Evolutionary conservation across 1,140 invertebrate genomes (phyloP).

Genomic region (Cyrtorhinus lividipennis): DNA sequence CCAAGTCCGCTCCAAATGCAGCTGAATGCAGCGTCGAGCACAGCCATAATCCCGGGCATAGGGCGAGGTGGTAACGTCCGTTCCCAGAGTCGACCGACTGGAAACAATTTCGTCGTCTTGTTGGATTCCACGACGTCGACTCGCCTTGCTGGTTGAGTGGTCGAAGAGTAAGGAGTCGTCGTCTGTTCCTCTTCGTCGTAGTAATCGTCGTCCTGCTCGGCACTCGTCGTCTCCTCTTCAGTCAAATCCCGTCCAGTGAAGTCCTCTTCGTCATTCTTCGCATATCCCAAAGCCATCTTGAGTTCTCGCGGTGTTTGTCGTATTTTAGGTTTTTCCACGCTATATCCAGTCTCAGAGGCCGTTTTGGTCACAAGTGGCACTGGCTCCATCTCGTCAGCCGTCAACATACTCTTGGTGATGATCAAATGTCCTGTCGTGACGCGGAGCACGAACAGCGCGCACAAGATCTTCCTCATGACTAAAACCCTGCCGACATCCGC

Average conservation of each 20-base stretch:
- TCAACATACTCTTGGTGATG: neutral
- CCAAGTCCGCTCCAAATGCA: conserved; percentile 10
- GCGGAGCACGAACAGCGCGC: conserved; percentile 1
- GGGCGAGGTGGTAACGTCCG: neutral
- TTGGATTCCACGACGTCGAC: neutral
- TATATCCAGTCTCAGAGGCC: too few species aligned
- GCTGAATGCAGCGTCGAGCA: neutral
- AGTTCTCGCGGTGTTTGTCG: neutral
- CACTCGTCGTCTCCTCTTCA: neutral
- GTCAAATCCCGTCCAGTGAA: neutral
- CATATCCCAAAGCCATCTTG: neutral
- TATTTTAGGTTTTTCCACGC: neutral
- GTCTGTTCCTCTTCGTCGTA: neutral
- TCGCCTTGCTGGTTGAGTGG: neutral
- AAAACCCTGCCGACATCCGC: conserved; percentile 2
- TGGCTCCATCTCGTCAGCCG: neutral
- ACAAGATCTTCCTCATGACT: conserved; percentile 8
- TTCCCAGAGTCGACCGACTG: neutral
- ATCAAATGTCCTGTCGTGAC: neutral
- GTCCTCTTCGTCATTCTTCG: neutral
- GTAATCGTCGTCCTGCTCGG: neutral
- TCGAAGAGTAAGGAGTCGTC: neutral
- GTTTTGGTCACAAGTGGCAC: neutral
- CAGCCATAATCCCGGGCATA: neutral
- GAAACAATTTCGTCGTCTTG: conserved; percentile 6